Evolutionary conservation across 2,113 vertebrate species (phyloP), one percentile per base, ranked within the genome.

Genomic region (Cardinalis cardinalis): DNA sequence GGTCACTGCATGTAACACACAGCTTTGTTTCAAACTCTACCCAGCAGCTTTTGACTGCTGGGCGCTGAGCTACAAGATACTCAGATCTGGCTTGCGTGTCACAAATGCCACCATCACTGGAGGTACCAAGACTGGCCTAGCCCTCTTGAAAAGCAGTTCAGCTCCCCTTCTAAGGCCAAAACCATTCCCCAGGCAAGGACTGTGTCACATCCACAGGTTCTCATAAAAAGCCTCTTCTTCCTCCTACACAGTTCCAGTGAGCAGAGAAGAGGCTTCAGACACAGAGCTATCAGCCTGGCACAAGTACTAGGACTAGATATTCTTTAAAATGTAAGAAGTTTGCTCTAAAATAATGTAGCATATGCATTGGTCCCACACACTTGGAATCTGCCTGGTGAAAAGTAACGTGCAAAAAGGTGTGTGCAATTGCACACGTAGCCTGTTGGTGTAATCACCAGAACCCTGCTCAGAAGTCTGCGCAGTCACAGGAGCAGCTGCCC

Each of bases 281-380:
- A 32, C 52, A 56, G 52, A 48, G 23, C 31, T 68, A 43, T 26
- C 26, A 36, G 46, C 23, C 73, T 84, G 87, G 49, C 34, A 49
- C 36, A 70, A 80, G 46, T 44, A 71, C n/a, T 53, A 71, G 46
- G 48, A 53, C 64, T 56, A 61, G 28, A 21, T 55, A 59, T 80
- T 65, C 24, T 73, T 92, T 59, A 66, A 85, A 87, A 79, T 18
- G 1, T 31, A 89, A 87, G 53, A 60, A 84, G 48, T 43, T 74
- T 90, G 36, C 64, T 86, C 72, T 59, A 52, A 79, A 76, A 31
- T 63, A 90, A 76, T 1, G 10, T 49, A 75, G 61, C 1, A 1
- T 43, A 65, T 38, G 48, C 59, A 63, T 41, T 93, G 95, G 89
- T 95, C 95, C 95, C 92, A 60, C 44, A 63, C 19, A 63, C 70